A percentile compares a stretch with the other conserved stretches of the same genome.
Evolutionary conservation across 2,113 vertebrate genomes (phyloP).

Genomic region (Tetrax tetrax): DNA sequence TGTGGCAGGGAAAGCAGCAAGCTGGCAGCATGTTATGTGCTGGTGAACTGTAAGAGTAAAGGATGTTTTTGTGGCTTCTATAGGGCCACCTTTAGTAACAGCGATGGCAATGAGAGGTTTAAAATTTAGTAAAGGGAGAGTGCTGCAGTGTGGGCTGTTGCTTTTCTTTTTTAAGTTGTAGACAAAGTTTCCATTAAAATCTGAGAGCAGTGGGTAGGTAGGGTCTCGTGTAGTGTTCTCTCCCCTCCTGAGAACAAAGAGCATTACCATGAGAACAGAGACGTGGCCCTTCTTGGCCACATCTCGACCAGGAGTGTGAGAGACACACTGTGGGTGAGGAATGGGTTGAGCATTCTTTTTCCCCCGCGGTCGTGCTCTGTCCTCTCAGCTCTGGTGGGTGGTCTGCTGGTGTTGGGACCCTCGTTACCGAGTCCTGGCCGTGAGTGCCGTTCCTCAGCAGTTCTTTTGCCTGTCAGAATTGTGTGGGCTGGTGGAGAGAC

Average conservation of each 20-base stretch:
- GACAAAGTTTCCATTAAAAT: not conserved
- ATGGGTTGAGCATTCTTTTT: not conserved
- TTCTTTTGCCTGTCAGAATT: not conserved
- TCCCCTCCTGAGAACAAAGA: not conserved
- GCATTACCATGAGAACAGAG: too few relatives aligned
- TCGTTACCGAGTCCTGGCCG: not conserved
- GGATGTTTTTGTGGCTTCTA: not conserved
- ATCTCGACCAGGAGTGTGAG: fast-evolving
- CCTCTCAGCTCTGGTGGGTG: not conserved
- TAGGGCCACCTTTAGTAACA: not conserved
- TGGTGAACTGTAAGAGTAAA: not conserved
- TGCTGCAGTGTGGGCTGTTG: not conserved
- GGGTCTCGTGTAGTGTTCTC: not conserved
- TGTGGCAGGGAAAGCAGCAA: not conserved
- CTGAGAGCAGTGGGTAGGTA: not conserved
- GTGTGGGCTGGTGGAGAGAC: not conserved
- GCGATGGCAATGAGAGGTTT: not conserved
- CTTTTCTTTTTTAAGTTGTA: not conserved
- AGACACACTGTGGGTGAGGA: not conserved
- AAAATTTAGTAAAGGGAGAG: not conserved
- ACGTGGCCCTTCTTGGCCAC: not conserved
- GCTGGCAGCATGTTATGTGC: not conserved
- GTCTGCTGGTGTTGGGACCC: not conserved
- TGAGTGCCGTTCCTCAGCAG: not conserved
- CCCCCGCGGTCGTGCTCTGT: not conserved